Evolutionary conservation across 2,888 invertebrate species (phyloP), one percentile per base, ranked within the genome.

Genomic region (Andrena praecox): DNA sequence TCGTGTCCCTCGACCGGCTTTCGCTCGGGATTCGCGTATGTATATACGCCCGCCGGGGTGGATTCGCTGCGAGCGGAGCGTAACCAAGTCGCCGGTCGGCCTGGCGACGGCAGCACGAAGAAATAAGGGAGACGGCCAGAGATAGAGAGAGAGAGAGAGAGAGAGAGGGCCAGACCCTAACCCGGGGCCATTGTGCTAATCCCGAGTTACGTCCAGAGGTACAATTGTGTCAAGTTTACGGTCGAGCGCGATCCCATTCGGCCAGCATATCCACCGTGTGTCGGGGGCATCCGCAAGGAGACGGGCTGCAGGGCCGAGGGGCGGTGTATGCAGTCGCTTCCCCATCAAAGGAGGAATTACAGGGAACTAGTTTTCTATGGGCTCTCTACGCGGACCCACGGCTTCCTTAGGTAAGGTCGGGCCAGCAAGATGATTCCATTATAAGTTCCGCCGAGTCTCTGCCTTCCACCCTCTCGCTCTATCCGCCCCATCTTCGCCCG

Each of bases 201-300:
- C 87, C 87, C 75, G 82, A 86, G 88, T 85, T 88, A 87, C 88
- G 84, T 85, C 84, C 81, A 60, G 73, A 84, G 81, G 82, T 79
- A 86, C 90, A 89, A 91, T 91, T 90, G 91, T 91, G 91, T 89
- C 89, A 89, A 90, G 87, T 91, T 91, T 90, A 91, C 90, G 90
- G 89, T 87, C 87, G 90, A 88, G 86, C 85, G 90, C 89, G 78
- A 87, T 90, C 88, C 87, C 82, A 87, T 90, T 88, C 81, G 85
- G 80, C 64, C 74, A 56, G 29, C 69, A 77, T 64, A 77, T 81
- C 74, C 80, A 69, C 24, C 68, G 77, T 73, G 74, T 77, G 82
- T 75, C 75, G 35, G 64, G 42, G 60, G 59, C 56, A 63, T 50
- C 66, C 80, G 29, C 35, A 6, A 74, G 60, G 31, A n/a, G 67